Evolutionary conservation across 2,113 vertebrate species (phyloP).

Genomic region (Leucosticte australis): DNA sequence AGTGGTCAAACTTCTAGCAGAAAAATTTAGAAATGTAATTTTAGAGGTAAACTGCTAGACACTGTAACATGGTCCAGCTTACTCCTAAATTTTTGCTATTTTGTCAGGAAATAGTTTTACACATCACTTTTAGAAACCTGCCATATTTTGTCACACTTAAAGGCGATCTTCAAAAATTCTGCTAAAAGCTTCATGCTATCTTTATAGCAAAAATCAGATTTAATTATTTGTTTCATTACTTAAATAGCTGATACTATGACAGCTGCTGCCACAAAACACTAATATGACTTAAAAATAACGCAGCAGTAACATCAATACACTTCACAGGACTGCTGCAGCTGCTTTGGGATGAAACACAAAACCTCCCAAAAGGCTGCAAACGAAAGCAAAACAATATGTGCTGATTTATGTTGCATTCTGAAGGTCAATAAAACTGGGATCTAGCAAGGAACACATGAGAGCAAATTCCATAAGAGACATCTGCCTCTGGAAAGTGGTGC

Average conservation of each 20-base stretch:
- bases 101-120: not conserved
- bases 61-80: not conserved
- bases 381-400: not conserved
- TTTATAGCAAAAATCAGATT: not conserved
- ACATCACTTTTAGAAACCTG: not conserved
- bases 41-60: not conserved
- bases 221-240: not conserved
- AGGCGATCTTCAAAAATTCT: not conserved
- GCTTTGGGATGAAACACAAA: not conserved
- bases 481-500: not conserved
- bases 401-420: conserved; percentile 19
- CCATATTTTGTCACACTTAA: not conserved
- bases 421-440: not conserved
- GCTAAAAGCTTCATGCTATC: not conserved
- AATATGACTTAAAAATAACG: not conserved
- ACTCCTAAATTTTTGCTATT: not conserved
- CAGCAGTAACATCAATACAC: not conserved
- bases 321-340: not conserved
- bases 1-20: not conserved
- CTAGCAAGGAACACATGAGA: not conserved
- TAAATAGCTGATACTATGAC: not conserved
- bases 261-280: not conserved
- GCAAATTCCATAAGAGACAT: not conserved
- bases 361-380: not conserved
- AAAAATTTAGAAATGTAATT: not conserved